Evolutionary conservation across 2,888 invertebrate species (phyloP).

Genomic region (Tenthredo livida): DNA sequence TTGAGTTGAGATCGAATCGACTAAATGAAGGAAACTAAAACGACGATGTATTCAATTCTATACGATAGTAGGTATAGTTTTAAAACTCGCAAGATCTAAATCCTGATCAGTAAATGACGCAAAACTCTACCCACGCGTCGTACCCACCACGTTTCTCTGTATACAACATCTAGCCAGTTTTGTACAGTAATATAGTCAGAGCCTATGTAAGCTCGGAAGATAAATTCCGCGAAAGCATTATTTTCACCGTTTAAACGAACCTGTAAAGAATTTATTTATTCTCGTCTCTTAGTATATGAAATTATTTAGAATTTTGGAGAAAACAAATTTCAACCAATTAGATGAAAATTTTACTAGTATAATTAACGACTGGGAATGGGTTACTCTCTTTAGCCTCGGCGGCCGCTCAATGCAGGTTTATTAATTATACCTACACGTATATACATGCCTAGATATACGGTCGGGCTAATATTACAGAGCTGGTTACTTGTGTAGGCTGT

Average conservation of each 20-base stretch:
- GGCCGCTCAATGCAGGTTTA: neutral
- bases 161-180: neutral
- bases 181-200: neutral
- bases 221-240: neutral
- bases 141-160: neutral
- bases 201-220: neutral
- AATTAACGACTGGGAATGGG: neutral
- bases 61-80: neutral
- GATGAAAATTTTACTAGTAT: too few relatives aligned
- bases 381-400: neutral
- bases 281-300: too few relatives aligned
- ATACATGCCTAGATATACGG: neutral
- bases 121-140: constrained; percentile 7
- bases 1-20: neutral
- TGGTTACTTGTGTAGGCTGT: neutral
- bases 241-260: neutral
- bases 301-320: too few relatives aligned
- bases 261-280: neutral
- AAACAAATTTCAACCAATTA: too few relatives aligned
- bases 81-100: constrained; percentile 1
- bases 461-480: neutral
- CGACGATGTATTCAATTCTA: neutral
- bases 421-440: neutral
- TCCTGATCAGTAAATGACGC: constrained; percentile 24
- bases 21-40: neutral